Conservation (phyloP, 2,888 invertebrate species). For the Megastigmus dorsalis region DNA sequence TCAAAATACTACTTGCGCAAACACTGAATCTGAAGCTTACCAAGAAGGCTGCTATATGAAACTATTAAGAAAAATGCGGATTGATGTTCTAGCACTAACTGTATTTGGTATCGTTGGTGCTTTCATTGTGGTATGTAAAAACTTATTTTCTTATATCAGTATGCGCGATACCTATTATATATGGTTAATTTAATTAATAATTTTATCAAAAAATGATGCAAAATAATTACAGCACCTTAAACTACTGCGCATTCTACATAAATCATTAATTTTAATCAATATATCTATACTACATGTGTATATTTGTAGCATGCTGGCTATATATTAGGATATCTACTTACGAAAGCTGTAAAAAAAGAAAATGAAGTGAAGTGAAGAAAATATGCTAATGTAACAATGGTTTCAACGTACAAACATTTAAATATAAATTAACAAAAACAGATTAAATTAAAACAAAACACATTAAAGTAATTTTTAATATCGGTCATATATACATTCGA, state of each 20-base stretch:
- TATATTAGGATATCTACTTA: slow-evolving; percentile 89
- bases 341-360: slow-evolving; percentile 69
- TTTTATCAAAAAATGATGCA: neutral
- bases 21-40: slow-evolving; percentile 53
- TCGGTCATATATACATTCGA: too few relatives aligned
- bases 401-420: slow-evolving; percentile 20
- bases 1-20: slow-evolving; percentile 11
- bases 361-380: slow-evolving; percentile 31
- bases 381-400: neutral
- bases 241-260: neutral
- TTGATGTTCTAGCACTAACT: slow-evolving; percentile 77
- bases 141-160: slow-evolving; percentile 13
- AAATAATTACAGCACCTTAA: neutral
- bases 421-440: too few relatives aligned
- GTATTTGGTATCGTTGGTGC: slow-evolving; percentile 81
- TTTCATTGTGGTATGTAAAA: slow-evolving; percentile 76
- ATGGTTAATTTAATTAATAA: neutral
- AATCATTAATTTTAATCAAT: slow-evolving; percentile 15
- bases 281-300: neutral
- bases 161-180: neutral
- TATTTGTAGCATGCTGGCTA: slow-evolving; percentile 88
- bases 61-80: slow-evolving; percentile 76
- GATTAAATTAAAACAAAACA: too few relatives aligned
- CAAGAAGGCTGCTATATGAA: slow-evolving; percentile 76
- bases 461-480: too few relatives aligned